Evolutionary conservation across 2,113 vertebrate species (phyloP).

Genomic region (Prunella fulvescens): DNA sequence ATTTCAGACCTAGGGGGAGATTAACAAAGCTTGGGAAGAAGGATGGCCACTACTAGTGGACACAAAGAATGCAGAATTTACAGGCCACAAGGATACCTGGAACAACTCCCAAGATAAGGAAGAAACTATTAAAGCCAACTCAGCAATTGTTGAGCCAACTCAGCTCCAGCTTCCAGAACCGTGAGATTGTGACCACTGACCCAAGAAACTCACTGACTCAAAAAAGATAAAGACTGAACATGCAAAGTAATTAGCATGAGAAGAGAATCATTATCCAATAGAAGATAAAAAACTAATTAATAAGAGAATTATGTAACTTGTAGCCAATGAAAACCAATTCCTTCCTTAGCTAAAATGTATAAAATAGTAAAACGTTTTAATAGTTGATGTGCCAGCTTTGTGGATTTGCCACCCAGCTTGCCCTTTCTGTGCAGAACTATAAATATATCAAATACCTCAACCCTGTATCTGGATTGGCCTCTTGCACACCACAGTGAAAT

Average conservation of each 20-base stretch:
- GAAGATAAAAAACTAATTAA: not conserved
- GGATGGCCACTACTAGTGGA: not conserved
- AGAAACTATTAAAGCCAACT: not conserved
- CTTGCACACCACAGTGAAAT: not conserved
- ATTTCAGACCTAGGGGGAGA: not conserved
- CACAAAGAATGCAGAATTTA: not conserved
- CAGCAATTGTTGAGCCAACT: not conserved
- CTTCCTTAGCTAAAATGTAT: not conserved
- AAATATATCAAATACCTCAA: not conserved
- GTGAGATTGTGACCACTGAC: fast-evolving
- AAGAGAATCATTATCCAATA: not conserved
- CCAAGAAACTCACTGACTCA: not conserved
- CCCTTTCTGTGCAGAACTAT: not conserved
- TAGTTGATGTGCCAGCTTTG: not conserved
- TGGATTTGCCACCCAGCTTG: no score
- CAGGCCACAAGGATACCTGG: not conserved
- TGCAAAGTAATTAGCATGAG: not conserved
- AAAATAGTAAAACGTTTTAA: not conserved
- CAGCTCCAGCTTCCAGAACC: not conserved
- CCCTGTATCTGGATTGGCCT: not conserved
- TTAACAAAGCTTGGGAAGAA: not conserved
- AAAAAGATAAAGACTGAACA: not conserved
- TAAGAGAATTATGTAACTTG: not conserved
- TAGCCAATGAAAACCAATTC: not conserved
- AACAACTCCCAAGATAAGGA: not conserved